Percentiles rank a stretch among this genome's conserved stretches.
Conservation (phyloP, 1,140 invertebrate species). For the Daktulosphaira vitifoliae region DNA sequence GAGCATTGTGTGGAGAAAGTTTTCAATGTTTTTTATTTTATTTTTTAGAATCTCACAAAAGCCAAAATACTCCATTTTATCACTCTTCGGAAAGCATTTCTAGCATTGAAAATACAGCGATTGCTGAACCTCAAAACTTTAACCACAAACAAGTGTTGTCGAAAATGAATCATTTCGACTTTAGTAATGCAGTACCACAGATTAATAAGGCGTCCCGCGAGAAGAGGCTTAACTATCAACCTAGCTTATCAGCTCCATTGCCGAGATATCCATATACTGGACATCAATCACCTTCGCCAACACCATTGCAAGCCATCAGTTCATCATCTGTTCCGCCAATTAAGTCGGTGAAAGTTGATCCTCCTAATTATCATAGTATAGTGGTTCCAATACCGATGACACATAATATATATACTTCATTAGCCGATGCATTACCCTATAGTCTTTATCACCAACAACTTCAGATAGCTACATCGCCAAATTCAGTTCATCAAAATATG, state of each 20-base stretch:
- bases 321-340: not conserved
- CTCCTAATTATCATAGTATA: constrained; percentile 19
- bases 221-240: constrained; percentile 9
- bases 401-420: constrained; percentile 15
- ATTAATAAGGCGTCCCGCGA: not conserved
- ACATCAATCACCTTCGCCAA: no score
- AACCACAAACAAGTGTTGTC: constrained; percentile 24
- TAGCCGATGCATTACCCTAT: not conserved
- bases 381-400: constrained; percentile 15
- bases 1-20: no score
- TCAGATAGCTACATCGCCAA: not conserved
- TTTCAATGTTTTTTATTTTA: no score
- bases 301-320: not conserved
- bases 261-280: not conserved
- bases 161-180: constrained; percentile 31
- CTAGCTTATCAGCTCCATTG: not conserved
- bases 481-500: constrained; percentile 5
- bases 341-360: constrained; percentile 18
- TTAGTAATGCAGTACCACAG: constrained; percentile 13
- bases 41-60: not conserved
- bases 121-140: constrained; percentile 10
- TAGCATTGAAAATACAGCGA: not conserved
- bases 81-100: not conserved
- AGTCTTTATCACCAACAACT: not conserved
- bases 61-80: not conserved